Base-by-base conservation (phyloP, 2,113 vertebrate genomes). In the Xenotilapia flavipinnis region DNA sequence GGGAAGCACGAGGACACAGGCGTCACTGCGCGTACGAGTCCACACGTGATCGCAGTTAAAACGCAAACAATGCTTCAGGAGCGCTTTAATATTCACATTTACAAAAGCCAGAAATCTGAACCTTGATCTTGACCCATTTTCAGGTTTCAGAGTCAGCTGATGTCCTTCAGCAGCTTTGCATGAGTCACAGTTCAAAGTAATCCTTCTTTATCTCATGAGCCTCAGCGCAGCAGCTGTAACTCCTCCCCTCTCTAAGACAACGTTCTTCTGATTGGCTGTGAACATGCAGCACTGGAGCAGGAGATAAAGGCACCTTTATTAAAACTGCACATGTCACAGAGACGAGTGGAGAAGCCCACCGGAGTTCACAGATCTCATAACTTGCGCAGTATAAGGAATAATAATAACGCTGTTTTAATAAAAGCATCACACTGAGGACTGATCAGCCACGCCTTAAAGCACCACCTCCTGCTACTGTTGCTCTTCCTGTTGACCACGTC, bases 391-490 rank as follows among this genome's bases (percentile, higher is more conserved):
- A n/a, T 65, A 38, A 65, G 60, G 17, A 65, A 65, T 65, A 65
- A 65, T 65, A 65, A 65, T n/a, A 65, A 65, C 17, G 15, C 60
- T 7, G 31, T 65, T n/a, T 65, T 65, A 65, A 65, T 38, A 65
- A 36, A n/a, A n/a, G 17, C 17, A 15, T 36, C 33, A 19, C 56
- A 62, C 58, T 1, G 31, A 36, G 6, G 31, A 65, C 56, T 3
- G 56, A 60, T 2, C 56, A 2, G 58, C 7, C 55, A 58, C 23
- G 7, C 56, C 28, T 33, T 60, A 36, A n/a, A 19, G 58, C 31
- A 62, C 0, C 58, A 36, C n/a, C 31, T 62, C 58, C 31, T 36
- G 58, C 58, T 62, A 11, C 31, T 12, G 17, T n/a, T 5, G 58
- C 6, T 62, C 58, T n/a, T 62, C 31, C 31, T 36, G 58, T 36